Evolutionary conservation across 2,113 vertebrate genomes (phyloP).

Genomic region (Psilopsiagon aurifrons): DNA sequence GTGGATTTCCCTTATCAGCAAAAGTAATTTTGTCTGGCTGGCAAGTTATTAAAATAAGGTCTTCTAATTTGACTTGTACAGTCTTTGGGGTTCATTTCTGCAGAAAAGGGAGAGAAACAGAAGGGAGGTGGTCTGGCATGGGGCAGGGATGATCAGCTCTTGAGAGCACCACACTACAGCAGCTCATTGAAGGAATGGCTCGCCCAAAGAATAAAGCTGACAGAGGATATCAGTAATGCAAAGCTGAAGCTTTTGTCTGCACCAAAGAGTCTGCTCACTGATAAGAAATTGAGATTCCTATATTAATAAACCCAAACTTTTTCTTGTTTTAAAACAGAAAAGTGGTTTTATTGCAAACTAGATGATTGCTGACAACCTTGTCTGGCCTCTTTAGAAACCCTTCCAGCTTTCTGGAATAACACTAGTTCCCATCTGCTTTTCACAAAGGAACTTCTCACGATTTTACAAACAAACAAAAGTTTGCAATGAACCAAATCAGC

Average conservation of each 20-base stretch:
- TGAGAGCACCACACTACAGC: not conserved
- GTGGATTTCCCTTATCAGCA: conserved; percentile 15
- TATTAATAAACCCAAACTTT: not conserved
- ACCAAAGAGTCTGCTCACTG: not conserved
- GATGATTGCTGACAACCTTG: not conserved
- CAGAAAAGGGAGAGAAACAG: not conserved
- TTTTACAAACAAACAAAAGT: not conserved
- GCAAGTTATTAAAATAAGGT: not conserved
- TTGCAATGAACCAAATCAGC: not conserved
- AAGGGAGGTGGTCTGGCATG: not conserved
- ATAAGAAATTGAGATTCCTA: not conserved
- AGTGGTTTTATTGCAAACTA: not conserved
- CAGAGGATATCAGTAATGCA: not conserved
- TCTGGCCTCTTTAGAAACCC: not conserved
- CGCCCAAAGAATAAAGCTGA: not conserved
- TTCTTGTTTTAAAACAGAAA: not conserved
- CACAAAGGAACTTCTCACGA: not conserved
- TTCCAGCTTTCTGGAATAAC: not conserved
- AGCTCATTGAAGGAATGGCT: not conserved
- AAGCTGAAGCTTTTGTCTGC: not conserved
- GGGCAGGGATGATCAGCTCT: not conserved
- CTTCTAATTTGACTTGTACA: not conserved
- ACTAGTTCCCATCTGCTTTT: not conserved
- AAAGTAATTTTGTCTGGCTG: conserved; percentile 2
- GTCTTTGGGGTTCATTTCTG: not conserved